Conservation (phyloP, 2,797 vertebrate species). For the Mareca penelope region DNA sequence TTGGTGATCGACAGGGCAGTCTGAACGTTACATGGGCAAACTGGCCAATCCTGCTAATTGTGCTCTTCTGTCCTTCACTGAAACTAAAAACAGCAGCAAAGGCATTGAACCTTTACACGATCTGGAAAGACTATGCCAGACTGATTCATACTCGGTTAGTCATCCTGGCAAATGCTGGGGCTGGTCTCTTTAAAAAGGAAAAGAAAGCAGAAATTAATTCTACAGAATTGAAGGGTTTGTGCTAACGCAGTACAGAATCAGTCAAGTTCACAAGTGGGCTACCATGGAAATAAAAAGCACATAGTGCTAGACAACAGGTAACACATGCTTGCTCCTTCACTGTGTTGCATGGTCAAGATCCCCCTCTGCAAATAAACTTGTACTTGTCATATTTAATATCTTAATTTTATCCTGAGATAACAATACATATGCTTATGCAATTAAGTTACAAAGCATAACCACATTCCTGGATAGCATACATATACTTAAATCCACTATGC, state of each 20-base stretch:
- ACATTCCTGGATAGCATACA: neutral
- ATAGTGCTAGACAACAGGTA: neutral
- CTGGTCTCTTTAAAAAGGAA: neutral
- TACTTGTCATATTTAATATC: neutral
- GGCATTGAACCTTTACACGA: neutral
- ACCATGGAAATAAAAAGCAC: neutral
- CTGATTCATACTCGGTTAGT: neutral
- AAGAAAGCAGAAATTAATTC: conserved; percentile 1
- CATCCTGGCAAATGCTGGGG: conserved; percentile 33
- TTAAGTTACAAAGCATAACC: neutral
- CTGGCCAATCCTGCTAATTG: neutral
- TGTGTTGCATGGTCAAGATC: neutral
- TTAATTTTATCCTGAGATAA: conserved; percentile 9
- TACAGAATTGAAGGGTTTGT: neutral
- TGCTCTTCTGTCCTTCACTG: neutral
- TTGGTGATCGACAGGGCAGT: neutral
- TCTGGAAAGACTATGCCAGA: neutral
- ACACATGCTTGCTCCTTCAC: neutral
- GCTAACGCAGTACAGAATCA: neutral
- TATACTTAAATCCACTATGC: neutral
- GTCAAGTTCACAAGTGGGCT: neutral
- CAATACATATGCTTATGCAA: neutral
- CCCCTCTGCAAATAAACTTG: neutral
- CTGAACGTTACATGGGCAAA: neutral
- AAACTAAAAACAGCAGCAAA: conserved; percentile 16